Conservation (phyloP, 2,888 invertebrate species). For the Himalopsyche anomala region DNA sequence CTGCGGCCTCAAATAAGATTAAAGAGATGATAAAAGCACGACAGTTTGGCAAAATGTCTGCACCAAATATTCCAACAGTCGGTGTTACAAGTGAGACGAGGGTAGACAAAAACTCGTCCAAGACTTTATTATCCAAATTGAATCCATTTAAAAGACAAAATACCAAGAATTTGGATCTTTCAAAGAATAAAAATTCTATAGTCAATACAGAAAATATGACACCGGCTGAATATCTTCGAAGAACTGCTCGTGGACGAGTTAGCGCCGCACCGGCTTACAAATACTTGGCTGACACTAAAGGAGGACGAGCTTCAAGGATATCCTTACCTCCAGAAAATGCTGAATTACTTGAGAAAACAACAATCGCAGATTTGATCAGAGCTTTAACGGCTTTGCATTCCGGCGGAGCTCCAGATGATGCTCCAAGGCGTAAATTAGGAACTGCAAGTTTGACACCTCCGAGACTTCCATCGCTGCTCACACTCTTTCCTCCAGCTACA, state of each 20-base stretch:
- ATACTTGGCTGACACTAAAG: conserved; percentile 66
- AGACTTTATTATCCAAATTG: conserved; percentile 51
- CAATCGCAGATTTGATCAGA: conserved; percentile 87
- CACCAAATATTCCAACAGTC: conserved; percentile 57
- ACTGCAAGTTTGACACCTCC: conserved; percentile 75
- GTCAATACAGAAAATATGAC: conserved; percentile 53
- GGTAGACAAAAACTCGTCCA: conserved; percentile 27
- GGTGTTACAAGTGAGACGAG: conserved; percentile 46
- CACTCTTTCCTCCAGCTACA: conserved; percentile 71
- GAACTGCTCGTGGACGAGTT: conserved; percentile 72
- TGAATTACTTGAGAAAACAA: conserved; percentile 86
- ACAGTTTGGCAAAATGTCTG: conserved; percentile 60
- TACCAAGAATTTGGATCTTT: conserved; percentile 29
- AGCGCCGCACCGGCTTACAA: conserved; percentile 69
- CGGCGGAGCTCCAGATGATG: conserved; percentile 69
- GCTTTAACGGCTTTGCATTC: conserved; percentile 84
- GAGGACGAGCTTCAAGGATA: conserved; percentile 68
- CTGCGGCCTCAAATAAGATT: conserved; percentile 78
- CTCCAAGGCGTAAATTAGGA: conserved; percentile 76
- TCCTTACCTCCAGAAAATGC: conserved; percentile 74
- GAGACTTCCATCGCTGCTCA: conserved; percentile 72
- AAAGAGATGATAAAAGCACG: conserved; percentile 69
- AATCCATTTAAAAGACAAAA: conserved; percentile 59
- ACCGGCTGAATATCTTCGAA: conserved; percentile 66
- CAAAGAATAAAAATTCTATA: conserved; percentile 40